Percentiles rank a stretch among this genome's conserved stretches.
Evolutionary conservation across 1,140 invertebrate genomes (phyloP).

Genomic region (Solen grandis): DNA sequence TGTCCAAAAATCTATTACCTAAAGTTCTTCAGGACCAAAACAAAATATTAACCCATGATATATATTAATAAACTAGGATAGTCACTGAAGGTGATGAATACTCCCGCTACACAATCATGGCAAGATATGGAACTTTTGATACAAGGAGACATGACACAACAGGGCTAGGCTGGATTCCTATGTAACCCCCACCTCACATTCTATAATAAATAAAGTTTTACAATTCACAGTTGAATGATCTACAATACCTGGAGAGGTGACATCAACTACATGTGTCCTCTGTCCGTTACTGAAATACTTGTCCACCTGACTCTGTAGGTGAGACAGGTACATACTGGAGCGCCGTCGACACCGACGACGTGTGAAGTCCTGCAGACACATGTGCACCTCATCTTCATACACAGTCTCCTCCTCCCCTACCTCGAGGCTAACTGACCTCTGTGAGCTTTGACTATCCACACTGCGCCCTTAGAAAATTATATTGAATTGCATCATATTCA

Average conservation of each 20-base stretch:
- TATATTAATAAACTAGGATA: no score
- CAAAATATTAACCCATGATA: no score
- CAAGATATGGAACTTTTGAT: no score
- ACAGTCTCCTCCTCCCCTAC: not conserved
- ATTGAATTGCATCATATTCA: not conserved
- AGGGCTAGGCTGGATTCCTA: no score
- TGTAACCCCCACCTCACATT: no score
- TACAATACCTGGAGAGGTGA: conserved; percentile 56
- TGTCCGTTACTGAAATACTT: conserved; percentile 17
- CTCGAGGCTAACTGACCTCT: not conserved
- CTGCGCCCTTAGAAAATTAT: not conserved
- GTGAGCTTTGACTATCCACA: not conserved
- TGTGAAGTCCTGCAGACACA: conserved; percentile 20
- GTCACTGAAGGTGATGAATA: no score
- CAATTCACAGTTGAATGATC: no score
- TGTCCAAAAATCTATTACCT: no score
- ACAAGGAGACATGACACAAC: no score
- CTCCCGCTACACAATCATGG: no score
- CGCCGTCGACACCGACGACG: conserved; percentile 15
- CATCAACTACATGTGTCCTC: conserved; percentile 41
- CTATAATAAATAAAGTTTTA: no score
- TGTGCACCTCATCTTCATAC: not conserved
- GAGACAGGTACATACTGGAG: conserved; percentile 19
- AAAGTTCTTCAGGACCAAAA: no score
- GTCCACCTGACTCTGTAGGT: conserved; percentile 38